These are phyloP conservation scores for Leptinotarsa peninsularis DNA, from an alignment of 2,888 invertebrate species.

Conservation along the genomic window DNA sequence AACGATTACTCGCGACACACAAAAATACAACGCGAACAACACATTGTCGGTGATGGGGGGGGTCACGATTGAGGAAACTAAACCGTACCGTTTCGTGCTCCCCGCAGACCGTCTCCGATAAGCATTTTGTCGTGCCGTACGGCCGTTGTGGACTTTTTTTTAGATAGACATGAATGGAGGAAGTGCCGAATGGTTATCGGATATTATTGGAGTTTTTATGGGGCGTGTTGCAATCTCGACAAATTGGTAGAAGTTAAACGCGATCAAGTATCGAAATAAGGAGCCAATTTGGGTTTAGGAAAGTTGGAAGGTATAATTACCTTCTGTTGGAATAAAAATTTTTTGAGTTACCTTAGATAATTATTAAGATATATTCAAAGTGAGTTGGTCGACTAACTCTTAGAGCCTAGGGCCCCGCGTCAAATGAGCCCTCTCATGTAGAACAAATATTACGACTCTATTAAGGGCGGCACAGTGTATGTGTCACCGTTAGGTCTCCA, in stretches of 20 bases:
- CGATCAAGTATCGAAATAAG: not conserved
- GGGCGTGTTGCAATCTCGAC: not conserved
- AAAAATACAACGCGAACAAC: constrained; percentile 49
- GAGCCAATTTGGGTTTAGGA: not conserved
- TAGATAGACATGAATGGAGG: constrained; percentile 11
- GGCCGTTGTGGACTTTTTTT: constrained; percentile 16
- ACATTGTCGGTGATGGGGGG: constrained; percentile 40
- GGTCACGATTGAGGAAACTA: constrained; percentile 44
- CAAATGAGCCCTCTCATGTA: too few species aligned
- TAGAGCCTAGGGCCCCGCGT: too few species aligned
- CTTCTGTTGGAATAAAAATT: not conserved
- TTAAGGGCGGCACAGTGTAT: too few species aligned
- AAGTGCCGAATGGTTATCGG: constrained; percentile 18
- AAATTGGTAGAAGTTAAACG: not conserved
- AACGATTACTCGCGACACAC: constrained; percentile 50
- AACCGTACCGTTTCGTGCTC: constrained; percentile 35
- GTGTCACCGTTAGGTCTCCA: too few species aligned
- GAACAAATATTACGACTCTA: too few species aligned
- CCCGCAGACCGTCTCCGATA: not conserved
- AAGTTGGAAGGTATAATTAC: not conserved
- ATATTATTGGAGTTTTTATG: constrained; percentile 23
- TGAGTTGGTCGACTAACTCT: too few species aligned
- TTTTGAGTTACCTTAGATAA: not conserved
- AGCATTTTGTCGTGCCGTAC: constrained; percentile 22
- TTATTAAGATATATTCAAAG: too few species aligned